Evolutionary conservation across 64 coral and sea anemone genomes (phyloP).

Genomic region (Montipora capricornis): DNA sequence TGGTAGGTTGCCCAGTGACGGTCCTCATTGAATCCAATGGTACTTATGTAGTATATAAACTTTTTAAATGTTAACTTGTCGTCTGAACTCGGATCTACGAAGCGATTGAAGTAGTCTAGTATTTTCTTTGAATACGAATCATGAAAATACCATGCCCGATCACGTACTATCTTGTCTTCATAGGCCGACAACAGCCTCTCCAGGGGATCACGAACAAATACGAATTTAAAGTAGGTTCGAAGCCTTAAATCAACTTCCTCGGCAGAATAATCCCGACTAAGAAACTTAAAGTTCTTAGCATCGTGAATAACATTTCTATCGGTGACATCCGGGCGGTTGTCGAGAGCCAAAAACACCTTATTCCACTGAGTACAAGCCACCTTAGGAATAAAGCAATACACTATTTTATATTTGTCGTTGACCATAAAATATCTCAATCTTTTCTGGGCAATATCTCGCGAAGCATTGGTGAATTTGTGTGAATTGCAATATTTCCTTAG

Average conservation of each 20-base stretch:
- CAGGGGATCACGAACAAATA: constrained; percentile 29
- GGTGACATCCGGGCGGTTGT: background rate
- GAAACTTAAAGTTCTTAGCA: background rate
- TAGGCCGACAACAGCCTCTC: background rate
- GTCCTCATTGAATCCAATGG: background rate
- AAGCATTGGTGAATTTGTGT: background rate
- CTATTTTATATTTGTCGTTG: background rate
- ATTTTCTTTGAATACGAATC: background rate
- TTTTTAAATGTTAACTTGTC: background rate
- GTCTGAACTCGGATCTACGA: background rate
- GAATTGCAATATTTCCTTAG: background rate
- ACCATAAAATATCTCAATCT: background rate
- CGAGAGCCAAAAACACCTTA: background rate
- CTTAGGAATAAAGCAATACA: background rate
- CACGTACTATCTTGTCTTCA: too few relatives aligned
- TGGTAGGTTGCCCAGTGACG: background rate
- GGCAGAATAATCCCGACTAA: background rate
- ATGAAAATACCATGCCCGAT: too few relatives aligned
- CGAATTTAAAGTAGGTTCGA: constrained; percentile 4
- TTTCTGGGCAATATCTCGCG: background rate
- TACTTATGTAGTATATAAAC: background rate
- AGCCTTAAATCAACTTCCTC: background rate
- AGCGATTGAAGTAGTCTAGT: background rate
- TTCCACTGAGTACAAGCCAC: background rate
- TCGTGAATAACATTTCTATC: background rate